phyloP scores from a whole-genome alignment of 2,888 invertebrate genomes.

The Andrena bicolor region DNA sequence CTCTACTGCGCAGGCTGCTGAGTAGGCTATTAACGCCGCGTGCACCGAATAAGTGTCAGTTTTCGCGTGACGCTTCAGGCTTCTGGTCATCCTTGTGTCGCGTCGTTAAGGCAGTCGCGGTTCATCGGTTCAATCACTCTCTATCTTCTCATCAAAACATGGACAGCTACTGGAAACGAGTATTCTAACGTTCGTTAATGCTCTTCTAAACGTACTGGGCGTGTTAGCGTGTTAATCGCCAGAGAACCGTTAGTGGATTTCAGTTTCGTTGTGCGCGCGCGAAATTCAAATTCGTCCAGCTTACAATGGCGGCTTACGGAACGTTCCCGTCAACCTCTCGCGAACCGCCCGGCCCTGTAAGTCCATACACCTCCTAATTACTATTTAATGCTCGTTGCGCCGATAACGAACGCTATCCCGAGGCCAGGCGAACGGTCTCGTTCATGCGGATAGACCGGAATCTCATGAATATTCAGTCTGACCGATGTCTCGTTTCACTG shows the following conservation, averaged over 20 bases:
- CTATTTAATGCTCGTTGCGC: slow-evolving; percentile 40
- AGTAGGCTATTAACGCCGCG: no score
- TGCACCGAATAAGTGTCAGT: no score
- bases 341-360: slow-evolving; percentile 25
- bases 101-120: no score
- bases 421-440: slow-evolving; percentile 39
- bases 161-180: no score
- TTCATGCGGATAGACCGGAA: slow-evolving; percentile 41
- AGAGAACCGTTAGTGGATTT: not conserved
- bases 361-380: slow-evolving; percentile 38
- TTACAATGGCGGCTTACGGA: not conserved
- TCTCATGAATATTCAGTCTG: slow-evolving; percentile 54
- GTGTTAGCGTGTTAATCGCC: no score
- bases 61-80: no score
- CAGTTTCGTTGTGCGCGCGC: not conserved
- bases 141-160: no score
- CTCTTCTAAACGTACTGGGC: no score
- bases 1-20: no score
- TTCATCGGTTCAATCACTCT: no score
- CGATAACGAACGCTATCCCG: slow-evolving; percentile 47
- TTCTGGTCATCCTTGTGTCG: no score
- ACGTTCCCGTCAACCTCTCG: not conserved
- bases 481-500: slow-evolving; percentile 45
- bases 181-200: no score
- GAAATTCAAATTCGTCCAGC: not conserved